Base-by-base conservation (phyloP, 1,140 invertebrate species). In the Meloidogyne floridensis region DNA sequence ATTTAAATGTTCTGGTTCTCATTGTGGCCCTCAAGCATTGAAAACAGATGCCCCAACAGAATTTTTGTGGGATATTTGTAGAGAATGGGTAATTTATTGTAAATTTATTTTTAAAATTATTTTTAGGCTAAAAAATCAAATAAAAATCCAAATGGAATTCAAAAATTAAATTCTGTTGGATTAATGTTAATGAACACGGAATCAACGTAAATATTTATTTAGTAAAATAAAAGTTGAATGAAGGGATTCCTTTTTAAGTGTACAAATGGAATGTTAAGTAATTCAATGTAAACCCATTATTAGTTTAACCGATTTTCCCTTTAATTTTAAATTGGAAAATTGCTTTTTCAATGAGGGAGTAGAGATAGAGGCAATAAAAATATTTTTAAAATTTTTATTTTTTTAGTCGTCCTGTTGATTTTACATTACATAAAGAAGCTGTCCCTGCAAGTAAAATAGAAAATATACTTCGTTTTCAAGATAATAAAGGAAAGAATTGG, bases 31-130 rank as follows among this genome's bases (percentile, higher is more conserved):
- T 87, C 93, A 93, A 82, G 96, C 95, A 0, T 92, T 98, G 3
- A 99, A 99, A 92, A 98, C 97, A 0, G 92, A 96, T 91, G 97
- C 97, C 0, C 95, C 98, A 0, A 91, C 93, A 59, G 89, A 92
- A 5, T 92, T 97, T 18, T 90, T 99, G 15, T 99, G 97, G 97
- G 96, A 79, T 47, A 69, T 79, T 15, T 79, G 77, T 18, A 69
- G 77, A n/a, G 77, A 69, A 71, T 79, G 77, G 77, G 75, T 77
- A 69, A 43, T 13, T 9, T 15, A 15, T 7, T 7, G 15, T 18
- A 69, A n/a, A 15, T 18, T 5, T 65, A 6, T 15, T 65, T n/a
- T 65, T n/a, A n/a, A n/a, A n/a, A 6, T 18, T 11, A 6, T 65
- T 65, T 18, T 65, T n/a, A 65, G 59, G 59, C 15, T 6, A 15